Evolutionary conservation across 2,888 invertebrate species (phyloP), one percentile per base, ranked within the genome.

Genomic region (Dryomyza anilis): DNA sequence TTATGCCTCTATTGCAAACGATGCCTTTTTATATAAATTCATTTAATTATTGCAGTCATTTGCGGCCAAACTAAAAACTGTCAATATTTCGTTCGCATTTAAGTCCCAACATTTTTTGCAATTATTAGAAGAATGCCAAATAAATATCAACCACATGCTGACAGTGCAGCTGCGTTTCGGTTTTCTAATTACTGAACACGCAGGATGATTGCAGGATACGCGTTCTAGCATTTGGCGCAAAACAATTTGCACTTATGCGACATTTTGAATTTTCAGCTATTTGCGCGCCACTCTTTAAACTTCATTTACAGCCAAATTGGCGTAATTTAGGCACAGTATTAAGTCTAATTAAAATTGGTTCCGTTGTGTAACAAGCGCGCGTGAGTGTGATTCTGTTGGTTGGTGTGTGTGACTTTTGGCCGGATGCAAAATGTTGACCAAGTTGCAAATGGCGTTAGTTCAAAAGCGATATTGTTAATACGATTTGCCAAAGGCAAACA

Each of bases 311-410:
- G 27, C 50, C 27, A 25, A 52, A 52, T 52, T 25, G 16, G 16
- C 50, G n/a, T 52, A 52, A 27, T 52, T 52, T 52, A 52, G 50
- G 50, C 50, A 27, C 50, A 16, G 27, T 27, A 55, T 55, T 55
- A 36, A 55, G 55, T 33, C 55, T 21, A 55, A 55, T 55, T 55
- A 55, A 55, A 55, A 55, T 55, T 10, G 27, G 50, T 52, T 52
- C 27, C 27, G 50, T 21, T 12, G 10, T 50, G 10, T 50, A n/a
- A 25, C 50, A 50, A 27, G 25, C 0, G 36, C 19, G 19, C 14
- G 36, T 36, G 1, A 23, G 30, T 7, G 55, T n/a, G n/a, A n/a
- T n/a, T n/a, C n/a, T n/a, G n/a, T n/a, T n/a, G n/a, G 12, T 23
- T 21, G 6, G 50, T 19, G 55, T 55, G 36, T 23, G 55, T 36